These are phyloP conservation scores for Eremobia ochroleuca DNA, from an alignment of 2,888 invertebrate genomes.

Conservation along the genomic window DNA sequence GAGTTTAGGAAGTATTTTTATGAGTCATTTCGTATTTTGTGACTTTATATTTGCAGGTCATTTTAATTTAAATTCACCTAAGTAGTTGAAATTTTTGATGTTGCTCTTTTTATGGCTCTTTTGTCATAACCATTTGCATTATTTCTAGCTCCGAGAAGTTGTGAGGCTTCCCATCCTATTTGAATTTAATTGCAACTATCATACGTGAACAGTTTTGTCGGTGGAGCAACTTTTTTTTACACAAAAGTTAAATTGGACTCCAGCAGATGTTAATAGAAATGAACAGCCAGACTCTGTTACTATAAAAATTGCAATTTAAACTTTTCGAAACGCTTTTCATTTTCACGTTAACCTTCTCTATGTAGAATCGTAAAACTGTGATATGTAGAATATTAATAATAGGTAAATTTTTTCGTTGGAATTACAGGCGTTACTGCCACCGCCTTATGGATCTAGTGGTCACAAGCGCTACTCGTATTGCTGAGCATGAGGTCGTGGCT, in stretches of 20 bases:
- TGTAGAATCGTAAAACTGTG: not conserved
- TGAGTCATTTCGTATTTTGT: not conserved
- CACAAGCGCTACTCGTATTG: not conserved
- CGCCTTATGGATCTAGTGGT: not conserved
- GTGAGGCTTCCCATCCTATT: slow-evolving; percentile 23
- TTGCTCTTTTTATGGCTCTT: not conserved
- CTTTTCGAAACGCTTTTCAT: slow-evolving; percentile 51
- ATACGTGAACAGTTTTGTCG: slow-evolving; percentile 53
- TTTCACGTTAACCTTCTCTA: slow-evolving; percentile 22
- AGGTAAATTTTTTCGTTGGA: not conserved
- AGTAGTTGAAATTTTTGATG: not conserved
- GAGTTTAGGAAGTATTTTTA: not conserved
- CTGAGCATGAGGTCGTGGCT: not conserved
- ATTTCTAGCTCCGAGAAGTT: slow-evolving; percentile 5
- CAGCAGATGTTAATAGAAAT: slow-evolving; percentile 66
- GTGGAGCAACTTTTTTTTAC: slow-evolving; percentile 43
- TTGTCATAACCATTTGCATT: not conserved
- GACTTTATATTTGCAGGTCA: not conserved
- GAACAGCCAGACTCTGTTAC: slow-evolving; percentile 59
- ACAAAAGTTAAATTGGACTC: slow-evolving; percentile 70
- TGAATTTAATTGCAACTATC: slow-evolving; percentile 55
- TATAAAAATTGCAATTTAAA: slow-evolving; percentile 70
- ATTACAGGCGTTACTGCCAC: not conserved
- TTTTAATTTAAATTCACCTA: not conserved
- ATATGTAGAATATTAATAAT: slow-evolving; percentile 1